A percentile compares a stretch with the other conserved stretches of the same genome.
Conservation (phyloP, 2,888 invertebrate species). For the Drosophila barbarae region DNA sequence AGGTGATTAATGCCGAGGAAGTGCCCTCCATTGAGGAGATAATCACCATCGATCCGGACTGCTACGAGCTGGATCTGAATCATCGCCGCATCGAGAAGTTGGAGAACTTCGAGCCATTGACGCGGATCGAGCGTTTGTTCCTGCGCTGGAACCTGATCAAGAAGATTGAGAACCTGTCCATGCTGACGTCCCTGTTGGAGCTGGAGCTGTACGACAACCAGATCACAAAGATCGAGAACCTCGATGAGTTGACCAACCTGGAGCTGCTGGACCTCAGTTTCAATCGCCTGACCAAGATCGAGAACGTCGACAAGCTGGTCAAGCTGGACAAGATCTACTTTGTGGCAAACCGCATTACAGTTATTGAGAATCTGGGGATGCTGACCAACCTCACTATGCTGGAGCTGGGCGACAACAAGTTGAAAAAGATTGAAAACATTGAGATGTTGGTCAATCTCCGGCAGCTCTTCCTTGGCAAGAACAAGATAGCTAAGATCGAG, state of each 20-base stretch:
- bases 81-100: slow-evolving; percentile 92
- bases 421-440: slow-evolving; percentile 93
- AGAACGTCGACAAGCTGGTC: slow-evolving; percentile 87
- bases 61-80: slow-evolving; percentile 87
- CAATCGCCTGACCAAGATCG: slow-evolving; percentile 93
- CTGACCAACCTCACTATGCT: slow-evolving; percentile 89
- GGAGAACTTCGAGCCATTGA: slow-evolving; percentile 89
- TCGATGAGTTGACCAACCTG: slow-evolving; percentile 91
- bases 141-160: slow-evolving; percentile 97
- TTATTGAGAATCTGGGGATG: slow-evolving; percentile 92
- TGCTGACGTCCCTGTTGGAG: slow-evolving; percentile 88
- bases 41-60: slow-evolving; percentile 77
- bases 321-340: slow-evolving; percentile 92
- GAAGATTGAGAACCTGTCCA: slow-evolving; percentile 92
- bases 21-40: slow-evolving; percentile 76
- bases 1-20: slow-evolving; percentile 61
- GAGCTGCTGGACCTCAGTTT: slow-evolving; percentile 96
- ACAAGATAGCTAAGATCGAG: slow-evolving; percentile 93
- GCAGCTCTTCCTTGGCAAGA: slow-evolving; percentile 94
- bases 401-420: slow-evolving; percentile 97
- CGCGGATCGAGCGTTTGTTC: slow-evolving; percentile 88
- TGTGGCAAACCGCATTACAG: slow-evolving; percentile 92
- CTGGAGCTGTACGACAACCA: slow-evolving; percentile 99
- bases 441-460: slow-evolving; percentile 87
- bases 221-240: slow-evolving; percentile 93